Conservation (phyloP, 2,797 vertebrate species). For the Crypturellus tataupa region DNA sequence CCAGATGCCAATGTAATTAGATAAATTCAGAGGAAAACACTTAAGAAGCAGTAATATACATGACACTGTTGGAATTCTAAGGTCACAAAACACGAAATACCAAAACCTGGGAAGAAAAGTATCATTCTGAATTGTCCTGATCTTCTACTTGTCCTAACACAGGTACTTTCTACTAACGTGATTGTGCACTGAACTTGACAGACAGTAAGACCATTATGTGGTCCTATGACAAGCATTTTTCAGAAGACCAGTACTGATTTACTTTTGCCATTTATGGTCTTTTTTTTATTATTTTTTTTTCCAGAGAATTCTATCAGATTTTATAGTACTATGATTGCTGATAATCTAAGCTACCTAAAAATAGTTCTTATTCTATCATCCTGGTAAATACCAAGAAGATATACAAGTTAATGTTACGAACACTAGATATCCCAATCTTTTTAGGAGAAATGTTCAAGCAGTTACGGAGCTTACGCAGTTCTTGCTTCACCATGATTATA, state of each 20-base stretch:
- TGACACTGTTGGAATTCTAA: not conserved
- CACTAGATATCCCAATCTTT: not conserved
- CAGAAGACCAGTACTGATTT: not conserved
- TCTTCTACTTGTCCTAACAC: not conserved
- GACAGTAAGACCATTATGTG: not conserved
- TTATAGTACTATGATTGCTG: not conserved
- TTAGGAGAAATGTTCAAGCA: not conserved
- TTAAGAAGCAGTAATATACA: not conserved
- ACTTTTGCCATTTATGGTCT: not conserved
- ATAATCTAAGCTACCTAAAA: not conserved
- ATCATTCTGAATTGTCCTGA: not conserved
- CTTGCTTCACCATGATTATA: not conserved
- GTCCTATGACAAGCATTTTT: not conserved
- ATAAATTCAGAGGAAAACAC: not conserved
- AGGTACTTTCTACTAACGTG: not conserved
- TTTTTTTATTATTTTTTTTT: not conserved
- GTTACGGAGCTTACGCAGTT: not conserved
- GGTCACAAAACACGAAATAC: not conserved
- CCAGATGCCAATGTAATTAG: not conserved
- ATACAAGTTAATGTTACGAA: not conserved
- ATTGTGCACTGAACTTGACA: not conserved
- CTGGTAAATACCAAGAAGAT: not conserved
- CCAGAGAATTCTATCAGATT: not conserved
- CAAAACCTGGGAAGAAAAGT: not conserved
- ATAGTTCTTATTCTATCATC: not conserved